phyloP scores from a whole-genome alignment of 2,113 vertebrate species.

The Probosciger aterrimus region DNA sequence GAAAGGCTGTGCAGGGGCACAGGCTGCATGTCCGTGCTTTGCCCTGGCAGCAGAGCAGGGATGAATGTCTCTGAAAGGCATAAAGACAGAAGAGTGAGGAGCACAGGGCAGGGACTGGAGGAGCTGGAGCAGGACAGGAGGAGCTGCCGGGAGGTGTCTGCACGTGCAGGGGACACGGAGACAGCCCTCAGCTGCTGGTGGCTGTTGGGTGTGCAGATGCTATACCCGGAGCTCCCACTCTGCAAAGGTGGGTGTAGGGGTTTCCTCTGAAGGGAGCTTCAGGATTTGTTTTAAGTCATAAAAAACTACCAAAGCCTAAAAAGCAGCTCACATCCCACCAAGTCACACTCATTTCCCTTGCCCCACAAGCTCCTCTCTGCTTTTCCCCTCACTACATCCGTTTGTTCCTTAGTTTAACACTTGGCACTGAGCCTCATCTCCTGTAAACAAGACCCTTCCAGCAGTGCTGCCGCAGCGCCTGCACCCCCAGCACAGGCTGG shows the following conservation, averaged over 20 bases:
- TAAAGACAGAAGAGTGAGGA: neutral
- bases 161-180: neutral
- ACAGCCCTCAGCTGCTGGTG: neutral
- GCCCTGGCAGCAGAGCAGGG: neutral
- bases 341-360: neutral
- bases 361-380: neutral
- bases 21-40: neutral
- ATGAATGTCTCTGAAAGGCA: neutral
- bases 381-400: neutral
- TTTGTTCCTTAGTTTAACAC: neutral
- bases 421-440: neutral
- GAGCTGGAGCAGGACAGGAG: neutral
- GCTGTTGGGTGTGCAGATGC: neutral
- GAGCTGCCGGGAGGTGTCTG: neutral
- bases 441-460: neutral
- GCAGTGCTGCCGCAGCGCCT: neutral
- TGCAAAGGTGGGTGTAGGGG: neutral
- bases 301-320: neutral
- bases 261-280: neutral
- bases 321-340: neutral
- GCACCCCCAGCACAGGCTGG: neutral
- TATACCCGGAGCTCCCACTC: neutral
- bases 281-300: neutral
- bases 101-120: rapidly evolving
- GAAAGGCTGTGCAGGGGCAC: conserved; percentile 51